These are phyloP conservation scores for Parthenolecanium corni DNA, from an alignment of 2,888 invertebrate genomes.

Conservation along the genomic window DNA sequence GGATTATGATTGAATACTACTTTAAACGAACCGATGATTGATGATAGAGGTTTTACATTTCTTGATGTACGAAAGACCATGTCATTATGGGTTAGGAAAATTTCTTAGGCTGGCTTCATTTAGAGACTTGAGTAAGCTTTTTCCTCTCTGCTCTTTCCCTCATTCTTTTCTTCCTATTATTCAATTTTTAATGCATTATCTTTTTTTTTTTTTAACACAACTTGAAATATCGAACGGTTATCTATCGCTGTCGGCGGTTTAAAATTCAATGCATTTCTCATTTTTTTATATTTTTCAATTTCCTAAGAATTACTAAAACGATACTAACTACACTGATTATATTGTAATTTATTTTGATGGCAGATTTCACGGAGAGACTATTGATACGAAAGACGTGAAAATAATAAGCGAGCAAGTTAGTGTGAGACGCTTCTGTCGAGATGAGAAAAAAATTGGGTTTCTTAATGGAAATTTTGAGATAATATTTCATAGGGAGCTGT, in stretches of 20 bases:
- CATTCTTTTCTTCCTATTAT: background rate
- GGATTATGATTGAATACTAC: constrained; percentile 23
- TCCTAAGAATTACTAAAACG: background rate
- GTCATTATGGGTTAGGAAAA: constrained; percentile 14
- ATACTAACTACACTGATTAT: background rate
- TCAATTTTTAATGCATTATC: background rate
- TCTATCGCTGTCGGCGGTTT: background rate
- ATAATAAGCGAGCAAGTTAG: too few species aligned
- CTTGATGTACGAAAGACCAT: constrained; percentile 17
- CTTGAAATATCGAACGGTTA: constrained; percentile 13
- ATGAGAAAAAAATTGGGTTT: too few species aligned
- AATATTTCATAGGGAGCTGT: too few species aligned
- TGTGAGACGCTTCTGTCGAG: too few species aligned
- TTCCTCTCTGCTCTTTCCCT: too few species aligned
- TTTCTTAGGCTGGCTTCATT: constrained; percentile 7
- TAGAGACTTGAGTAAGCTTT: constrained; percentile 12
- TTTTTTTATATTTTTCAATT: background rate
- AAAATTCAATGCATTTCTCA: background rate
- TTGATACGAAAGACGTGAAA: too few species aligned
- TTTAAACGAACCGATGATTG: constrained; percentile 15
- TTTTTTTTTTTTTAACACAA: background rate
- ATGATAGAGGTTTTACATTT: constrained; percentile 11
- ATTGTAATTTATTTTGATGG: too few species aligned
- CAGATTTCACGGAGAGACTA: too few species aligned
- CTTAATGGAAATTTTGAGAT: too few species aligned